Conservation (phyloP, 23 tunicate species). For the Corella eumyota region DNA sequence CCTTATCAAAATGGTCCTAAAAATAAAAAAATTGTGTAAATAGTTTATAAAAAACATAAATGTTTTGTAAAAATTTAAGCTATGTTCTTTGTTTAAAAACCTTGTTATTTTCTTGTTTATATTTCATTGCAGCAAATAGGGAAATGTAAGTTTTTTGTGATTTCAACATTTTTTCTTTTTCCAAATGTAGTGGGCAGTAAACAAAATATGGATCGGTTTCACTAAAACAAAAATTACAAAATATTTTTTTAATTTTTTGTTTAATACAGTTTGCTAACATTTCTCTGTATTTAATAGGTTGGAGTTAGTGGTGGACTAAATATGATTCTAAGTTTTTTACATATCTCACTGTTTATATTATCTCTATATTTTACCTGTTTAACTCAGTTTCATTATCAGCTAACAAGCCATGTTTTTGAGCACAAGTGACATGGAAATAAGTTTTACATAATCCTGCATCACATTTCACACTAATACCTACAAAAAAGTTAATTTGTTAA, state of each 20-base stretch:
- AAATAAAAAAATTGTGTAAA: too few relatives aligned
- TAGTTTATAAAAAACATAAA: too few relatives aligned
- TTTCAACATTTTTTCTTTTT: slow-evolving; percentile 33
- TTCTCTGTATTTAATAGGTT: too few relatives aligned
- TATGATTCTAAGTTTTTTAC: too few relatives aligned
- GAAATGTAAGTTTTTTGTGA: slow-evolving; percentile 36
- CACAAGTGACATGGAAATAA: slow-evolving; percentile 82
- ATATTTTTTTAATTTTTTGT: too few relatives aligned
- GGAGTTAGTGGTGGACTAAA: too few relatives aligned
- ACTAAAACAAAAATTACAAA: slow-evolving; percentile 7
- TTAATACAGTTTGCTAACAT: too few relatives aligned
- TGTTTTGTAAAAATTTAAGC: too few relatives aligned
- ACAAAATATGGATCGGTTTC: slow-evolving; percentile 65
- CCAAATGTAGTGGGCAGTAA: slow-evolving; percentile 64
- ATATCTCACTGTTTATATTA: too few relatives aligned
- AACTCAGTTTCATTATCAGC: slow-evolving; percentile 20
- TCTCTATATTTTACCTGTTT: too few relatives aligned
- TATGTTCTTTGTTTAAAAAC: too few relatives aligned
- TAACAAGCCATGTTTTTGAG: slow-evolving; percentile 77
- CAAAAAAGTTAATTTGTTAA: neutral
- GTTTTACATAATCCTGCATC: slow-evolving; percentile 85
- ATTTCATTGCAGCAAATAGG: slow-evolving; percentile 9
- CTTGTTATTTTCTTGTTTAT: neutral
- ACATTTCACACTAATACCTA: slow-evolving; percentile 83
- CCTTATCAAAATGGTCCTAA: too few relatives aligned